A percentile compares a stretch with the other conserved stretches of the same genome.
Evolutionary conservation across 2,888 invertebrate species (phyloP).

Genomic region (Athetis lepigone): DNA sequence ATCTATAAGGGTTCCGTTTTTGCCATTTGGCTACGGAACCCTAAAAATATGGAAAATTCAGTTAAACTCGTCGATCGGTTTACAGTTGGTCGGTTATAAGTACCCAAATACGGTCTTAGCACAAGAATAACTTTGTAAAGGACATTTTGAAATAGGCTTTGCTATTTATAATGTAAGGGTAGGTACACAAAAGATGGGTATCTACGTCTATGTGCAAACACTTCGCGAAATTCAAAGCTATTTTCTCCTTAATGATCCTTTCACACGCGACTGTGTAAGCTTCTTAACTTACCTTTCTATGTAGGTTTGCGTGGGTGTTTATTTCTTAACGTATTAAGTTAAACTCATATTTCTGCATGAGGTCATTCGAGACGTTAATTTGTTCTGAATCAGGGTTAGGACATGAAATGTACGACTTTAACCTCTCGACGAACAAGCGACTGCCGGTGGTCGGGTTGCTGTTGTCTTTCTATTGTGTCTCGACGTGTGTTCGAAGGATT

Average conservation of each 20-base stretch:
- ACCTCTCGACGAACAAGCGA: too few species aligned
- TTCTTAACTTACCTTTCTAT: constrained; percentile 18
- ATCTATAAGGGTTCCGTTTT: too few species aligned
- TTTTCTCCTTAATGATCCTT: constrained; percentile 16
- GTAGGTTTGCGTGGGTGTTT: constrained; percentile 15
- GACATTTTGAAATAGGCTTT: constrained; percentile 5
- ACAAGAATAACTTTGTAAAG: constrained; percentile 18
- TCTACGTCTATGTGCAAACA: constrained; percentile 2
- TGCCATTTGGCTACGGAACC: too few species aligned
- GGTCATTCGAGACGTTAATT: constrained; percentile 35
- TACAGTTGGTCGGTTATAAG: constrained; percentile 12
- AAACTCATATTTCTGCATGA: constrained; percentile 27
- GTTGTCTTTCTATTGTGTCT: too few species aligned
- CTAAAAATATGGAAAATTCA: too few species aligned
- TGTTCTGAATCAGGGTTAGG: constrained; percentile 16
- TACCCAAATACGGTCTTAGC: not conserved
- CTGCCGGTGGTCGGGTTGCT: too few species aligned
- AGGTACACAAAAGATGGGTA: constrained; percentile 9
- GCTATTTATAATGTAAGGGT: constrained; percentile 2
- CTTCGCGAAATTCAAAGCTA: constrained; percentile 19
- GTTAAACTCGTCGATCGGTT: too few species aligned
- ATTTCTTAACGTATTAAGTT: constrained; percentile 21
- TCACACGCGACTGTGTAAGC: constrained; percentile 31
- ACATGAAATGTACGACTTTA: constrained; percentile 13
- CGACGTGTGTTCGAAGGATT: too few species aligned